These are phyloP conservation scores for Oenanthe oenanthe DNA, from an alignment of 2,113 vertebrate genomes.

Conservation along the genomic window DNA sequence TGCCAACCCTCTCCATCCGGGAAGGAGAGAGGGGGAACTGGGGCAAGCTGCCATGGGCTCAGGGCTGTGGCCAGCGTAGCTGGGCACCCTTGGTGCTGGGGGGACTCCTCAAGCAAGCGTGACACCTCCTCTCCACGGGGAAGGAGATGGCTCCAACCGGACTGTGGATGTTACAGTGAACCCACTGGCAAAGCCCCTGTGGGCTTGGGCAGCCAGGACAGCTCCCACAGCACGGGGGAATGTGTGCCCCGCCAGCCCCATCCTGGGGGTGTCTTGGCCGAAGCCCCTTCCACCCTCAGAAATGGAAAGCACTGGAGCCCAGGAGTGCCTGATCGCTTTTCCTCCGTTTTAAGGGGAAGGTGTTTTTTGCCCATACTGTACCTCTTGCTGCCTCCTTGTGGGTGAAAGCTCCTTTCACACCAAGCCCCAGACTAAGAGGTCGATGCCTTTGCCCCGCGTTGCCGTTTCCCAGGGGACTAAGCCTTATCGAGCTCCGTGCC, in stretches of 20 bases:
- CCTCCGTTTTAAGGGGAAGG: conserved; percentile 71
- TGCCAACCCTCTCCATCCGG: not conserved
- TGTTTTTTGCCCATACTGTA: conserved; percentile 44
- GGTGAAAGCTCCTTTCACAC: conserved; percentile 59
- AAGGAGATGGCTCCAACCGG: not conserved
- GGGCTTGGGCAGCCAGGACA: not conserved
- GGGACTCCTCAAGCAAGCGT: not conserved
- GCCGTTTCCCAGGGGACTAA: conserved; percentile 58
- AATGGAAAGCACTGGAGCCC: conserved; percentile 47
- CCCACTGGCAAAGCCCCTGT: not conserved
- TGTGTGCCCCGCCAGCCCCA: fast-evolving
- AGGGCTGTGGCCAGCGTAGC: not conserved
- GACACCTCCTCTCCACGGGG: not conserved
- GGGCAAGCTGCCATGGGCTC: not conserved
- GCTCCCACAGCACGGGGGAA: fast-evolving
- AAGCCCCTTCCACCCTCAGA: not conserved
- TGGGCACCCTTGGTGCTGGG: not conserved
- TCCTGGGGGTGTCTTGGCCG: not conserved
- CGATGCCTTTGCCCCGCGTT: conserved; percentile 40
- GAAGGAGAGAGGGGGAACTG: not conserved
- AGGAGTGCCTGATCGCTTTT: conserved; percentile 49
- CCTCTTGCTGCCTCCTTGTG: conserved; percentile 64
- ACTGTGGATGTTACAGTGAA: conserved; percentile 32
- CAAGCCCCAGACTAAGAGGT: conserved; percentile 28
- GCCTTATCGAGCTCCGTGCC: conserved; percentile 71